Evolutionary conservation across 2,113 vertebrate species (phyloP).

Genomic region (Cavia aperea): DNA sequence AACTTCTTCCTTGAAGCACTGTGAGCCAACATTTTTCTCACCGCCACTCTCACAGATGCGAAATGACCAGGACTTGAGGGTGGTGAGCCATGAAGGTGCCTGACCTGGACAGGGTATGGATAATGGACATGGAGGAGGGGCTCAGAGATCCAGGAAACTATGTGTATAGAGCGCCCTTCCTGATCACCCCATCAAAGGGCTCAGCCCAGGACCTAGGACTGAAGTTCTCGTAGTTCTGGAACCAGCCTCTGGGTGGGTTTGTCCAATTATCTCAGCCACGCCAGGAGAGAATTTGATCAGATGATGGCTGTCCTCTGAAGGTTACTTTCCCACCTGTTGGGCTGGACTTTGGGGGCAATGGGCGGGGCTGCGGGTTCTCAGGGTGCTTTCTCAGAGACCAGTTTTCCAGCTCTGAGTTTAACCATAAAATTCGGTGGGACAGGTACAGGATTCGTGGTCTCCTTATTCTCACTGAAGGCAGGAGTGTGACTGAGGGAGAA

Average conservation of each 20-base stretch:
- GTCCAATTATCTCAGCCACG: background rate
- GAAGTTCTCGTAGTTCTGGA: background rate
- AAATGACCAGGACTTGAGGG: background rate
- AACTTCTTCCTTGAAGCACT: background rate
- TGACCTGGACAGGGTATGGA: fast-evolving
- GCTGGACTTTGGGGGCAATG: background rate
- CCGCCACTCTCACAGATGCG: background rate
- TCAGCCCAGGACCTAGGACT: background rate
- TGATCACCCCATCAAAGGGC: background rate
- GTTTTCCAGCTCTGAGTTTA: background rate
- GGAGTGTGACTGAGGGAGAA: background rate
- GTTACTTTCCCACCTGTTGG: no score
- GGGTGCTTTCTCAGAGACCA: background rate
- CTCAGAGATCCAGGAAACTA: background rate
- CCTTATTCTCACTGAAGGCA: background rate
- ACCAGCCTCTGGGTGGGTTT: background rate
- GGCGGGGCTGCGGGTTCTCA: background rate
- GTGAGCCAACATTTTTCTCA: background rate
- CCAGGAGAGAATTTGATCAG: background rate
- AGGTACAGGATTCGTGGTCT: background rate
- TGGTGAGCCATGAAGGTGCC: no score
- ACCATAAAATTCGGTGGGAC: background rate
- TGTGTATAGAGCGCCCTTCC: background rate
- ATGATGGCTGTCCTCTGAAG: background rate
- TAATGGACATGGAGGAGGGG: background rate